Evolutionary conservation across 2,888 invertebrate genomes (phyloP).

Genomic region (Amblyjoppa fuscipennis): DNA sequence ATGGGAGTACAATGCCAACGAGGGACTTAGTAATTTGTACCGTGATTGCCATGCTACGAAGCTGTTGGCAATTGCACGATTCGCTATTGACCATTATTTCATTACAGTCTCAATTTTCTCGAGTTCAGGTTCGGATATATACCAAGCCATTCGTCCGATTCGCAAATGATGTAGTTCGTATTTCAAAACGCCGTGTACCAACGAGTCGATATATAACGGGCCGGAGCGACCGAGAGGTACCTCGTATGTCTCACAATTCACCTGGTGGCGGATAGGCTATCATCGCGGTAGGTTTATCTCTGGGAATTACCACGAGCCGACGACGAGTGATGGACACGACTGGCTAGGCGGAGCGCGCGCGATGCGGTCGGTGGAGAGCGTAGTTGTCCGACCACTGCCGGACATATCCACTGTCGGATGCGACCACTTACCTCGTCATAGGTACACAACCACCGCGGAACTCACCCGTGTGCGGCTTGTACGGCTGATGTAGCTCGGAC

Average conservation of each 20-base stretch:
- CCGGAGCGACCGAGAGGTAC: not conserved
- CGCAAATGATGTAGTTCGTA: not conserved
- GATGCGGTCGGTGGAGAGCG: slow-evolving; percentile 50
- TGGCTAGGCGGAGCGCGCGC: slow-evolving; percentile 30
- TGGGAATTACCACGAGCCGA: slow-evolving; percentile 59
- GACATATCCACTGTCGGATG: slow-evolving; percentile 70
- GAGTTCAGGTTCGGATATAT: not conserved
- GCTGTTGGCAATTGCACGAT: not conserved
- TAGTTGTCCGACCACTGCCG: slow-evolving; percentile 67
- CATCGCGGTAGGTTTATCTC: slow-evolving; percentile 62
- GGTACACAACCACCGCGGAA: slow-evolving; percentile 53
- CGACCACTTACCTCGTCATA: slow-evolving; percentile 70
- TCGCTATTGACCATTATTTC: not conserved
- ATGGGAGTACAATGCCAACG: not conserved
- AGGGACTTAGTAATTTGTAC: slow-evolving; percentile 26
- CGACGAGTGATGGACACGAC: slow-evolving; percentile 66
- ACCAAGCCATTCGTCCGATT: not conserved
- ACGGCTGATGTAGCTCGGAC: slow-evolving; percentile 21
- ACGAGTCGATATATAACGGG: slow-evolving; percentile 2
- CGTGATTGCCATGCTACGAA: not conserved
- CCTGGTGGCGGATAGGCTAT: slow-evolving; percentile 33
- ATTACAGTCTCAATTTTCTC: not conserved
- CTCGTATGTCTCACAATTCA: slow-evolving; percentile 40
- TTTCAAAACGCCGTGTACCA: not conserved
- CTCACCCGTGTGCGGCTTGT: slow-evolving; percentile 41